phyloP scores from a whole-genome alignment of 23 tunicate species.

The Diplosoma virens region DNA sequence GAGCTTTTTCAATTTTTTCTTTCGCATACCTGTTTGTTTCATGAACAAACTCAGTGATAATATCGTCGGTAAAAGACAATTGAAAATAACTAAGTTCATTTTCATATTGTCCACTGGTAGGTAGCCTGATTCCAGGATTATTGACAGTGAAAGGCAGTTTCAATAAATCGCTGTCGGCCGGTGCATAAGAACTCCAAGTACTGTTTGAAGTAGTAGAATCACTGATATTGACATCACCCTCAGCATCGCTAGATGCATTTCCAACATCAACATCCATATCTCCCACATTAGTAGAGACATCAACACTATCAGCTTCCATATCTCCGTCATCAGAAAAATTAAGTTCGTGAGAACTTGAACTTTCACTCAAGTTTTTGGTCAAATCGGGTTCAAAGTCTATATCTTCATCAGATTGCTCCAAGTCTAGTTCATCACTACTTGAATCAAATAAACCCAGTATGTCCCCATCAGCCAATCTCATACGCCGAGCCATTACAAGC shows the following conservation, averaged over 20 bases:
- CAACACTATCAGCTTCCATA: conserved; percentile 34
- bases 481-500: conserved; percentile 3
- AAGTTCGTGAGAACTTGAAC: conserved; percentile 24
- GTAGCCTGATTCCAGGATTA: conserved; percentile 38
- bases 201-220: conserved; percentile 18
- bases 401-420: conserved; percentile 5
- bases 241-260: conserved; percentile 19
- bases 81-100: conserved; percentile 37
- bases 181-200: conserved; percentile 17
- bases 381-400: conserved; percentile 21
- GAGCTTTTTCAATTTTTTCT: conserved; percentile 19
- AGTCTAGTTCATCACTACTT: conserved; percentile 25
- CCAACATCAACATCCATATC: conserved; percentile 18
- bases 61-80: conserved; percentile 27
- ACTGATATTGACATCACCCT: conserved; percentile 3
- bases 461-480: conserved; percentile 3
- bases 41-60: conserved; percentile 16
- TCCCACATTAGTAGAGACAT: neutral
- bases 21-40: neutral
- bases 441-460: conserved; percentile 13
- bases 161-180: conserved; percentile 29
- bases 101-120: conserved; percentile 39
- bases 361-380: conserved; percentile 16
- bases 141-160: conserved; percentile 32
- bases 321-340: conserved; percentile 17